Base-by-base conservation (phyloP, 2,113 vertebrate species). In the Eretmochelys imbricata region DNA sequence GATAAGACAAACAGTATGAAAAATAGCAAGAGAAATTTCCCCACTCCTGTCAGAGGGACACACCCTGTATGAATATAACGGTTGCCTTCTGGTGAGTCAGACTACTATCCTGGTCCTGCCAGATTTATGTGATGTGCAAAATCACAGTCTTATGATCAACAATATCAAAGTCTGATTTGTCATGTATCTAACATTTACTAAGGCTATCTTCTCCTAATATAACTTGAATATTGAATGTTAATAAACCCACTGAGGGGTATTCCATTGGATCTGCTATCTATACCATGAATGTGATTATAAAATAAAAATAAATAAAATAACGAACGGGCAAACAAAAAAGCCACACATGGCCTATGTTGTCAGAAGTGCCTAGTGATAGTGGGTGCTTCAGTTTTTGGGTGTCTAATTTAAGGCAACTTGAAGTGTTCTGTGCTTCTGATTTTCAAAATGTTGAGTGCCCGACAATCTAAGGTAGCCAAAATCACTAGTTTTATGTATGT, bases 141-240 rank as follows among this genome's bases (percentile, higher is more conserved):
- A 96, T 96, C 95, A 78, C 88, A 85, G 55, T 69, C 90, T 7
- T 31, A 95, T 82, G 94, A 98, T 96, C 94, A 96, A 89, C 92
- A 90, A 82, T 59, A 75, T 90, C 62, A 93, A 93, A 94, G 55
- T 75, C 97, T 95, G 89, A 94, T 96, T 96, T 98, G 92, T 93
- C 91, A 84, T 91, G 94, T 84, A 96, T 59, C 84, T 84, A 90
- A 95, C 90, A 93, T 87, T 94, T 86, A 93, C 96, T 85, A 89
- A 97, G 95, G 89, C 82, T 94, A 96, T 93, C 59, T 78, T 87
- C 78, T 96, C 80, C 27, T 46, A 84, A 94, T 96, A 92, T 97
- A 91, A 89, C 35, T 62, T 83, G 46, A 3, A 89, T 83, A 82
- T 86, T 88, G 49, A 92, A 88, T 80, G 75, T 59, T 89, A 87